Base-by-base conservation (phyloP, 2,888 invertebrate genomes). In the Cryptophagus acutangulus region DNA sequence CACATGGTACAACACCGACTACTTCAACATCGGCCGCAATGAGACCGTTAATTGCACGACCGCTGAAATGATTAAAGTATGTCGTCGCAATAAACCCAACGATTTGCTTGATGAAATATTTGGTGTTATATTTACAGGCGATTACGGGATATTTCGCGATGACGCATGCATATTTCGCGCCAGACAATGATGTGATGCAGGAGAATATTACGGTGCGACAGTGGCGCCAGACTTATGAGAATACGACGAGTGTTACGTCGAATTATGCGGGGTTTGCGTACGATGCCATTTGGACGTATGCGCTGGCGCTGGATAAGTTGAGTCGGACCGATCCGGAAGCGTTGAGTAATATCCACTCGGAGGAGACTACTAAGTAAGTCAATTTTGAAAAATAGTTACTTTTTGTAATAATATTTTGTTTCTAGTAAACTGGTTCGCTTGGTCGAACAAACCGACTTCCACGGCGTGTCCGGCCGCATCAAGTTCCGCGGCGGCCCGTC, bases 261-360 rank as follows among this genome's bases (percentile, higher is more conserved):
- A 74, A 77, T 49, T 87, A 84, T 61, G 83, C 82, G 0, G 83
- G 84, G 1, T 87, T 80, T 61, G 83, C 84, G 0, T 88, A 88
- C 57, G 88, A 88, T 66, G 87, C 86, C 0, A 82, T 87, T 36
- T 88, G 88, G 87, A 79, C 81, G 0, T 87, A 83, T 63, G 87
- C 84, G 2, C 67, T 77, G 24, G 87, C 84, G 1, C 69, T 85
- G 17, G 77, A 85, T 57, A 72, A 76, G 48, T 69, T 88, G 1
- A 64, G 82, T 1, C 72, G 70, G 35, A 75, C 76, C 36, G 76
- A 82, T 63, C 77, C 78, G 10, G 75, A 77, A 38, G 74, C 75
- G 39, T 63, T 76, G 2, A 71, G 73, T 3, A 68, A 74, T 48
- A 62, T 80, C 9, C 79, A 79, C 57, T 73, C 74, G 1, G 62